These are phyloP conservation scores for Rhyzopertha dominica DNA, from an alignment of 1,140 invertebrate species.

Conservation along the genomic window DNA sequence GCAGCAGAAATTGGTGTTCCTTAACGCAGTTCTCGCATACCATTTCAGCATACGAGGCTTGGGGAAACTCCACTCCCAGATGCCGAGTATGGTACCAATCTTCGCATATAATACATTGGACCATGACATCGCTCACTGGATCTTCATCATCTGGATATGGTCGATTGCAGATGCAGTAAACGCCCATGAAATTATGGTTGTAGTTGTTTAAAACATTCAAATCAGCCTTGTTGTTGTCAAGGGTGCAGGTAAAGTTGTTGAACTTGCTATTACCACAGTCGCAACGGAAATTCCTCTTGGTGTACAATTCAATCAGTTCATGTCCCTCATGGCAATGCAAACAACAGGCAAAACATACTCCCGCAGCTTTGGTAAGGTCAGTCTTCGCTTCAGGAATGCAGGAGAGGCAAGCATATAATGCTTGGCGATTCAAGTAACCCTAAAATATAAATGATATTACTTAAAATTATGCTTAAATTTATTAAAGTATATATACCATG, in stretches of 20 bases:
- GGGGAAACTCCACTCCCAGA: slow-evolving; percentile 57
- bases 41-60: slow-evolving; percentile 63
- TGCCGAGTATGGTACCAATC: slow-evolving; percentile 95
- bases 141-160: slow-evolving; percentile 92
- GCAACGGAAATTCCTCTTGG: slow-evolving; percentile 93
- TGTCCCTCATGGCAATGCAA: slow-evolving; percentile 95
- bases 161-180: slow-evolving; percentile 89
- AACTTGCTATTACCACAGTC: slow-evolving; percentile 95
- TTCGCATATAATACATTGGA: slow-evolving; percentile 95
- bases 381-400: slow-evolving; percentile 63
- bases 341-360: slow-evolving; percentile 91
- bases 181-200: slow-evolving; percentile 91
- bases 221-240: slow-evolving; percentile 64
- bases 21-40: slow-evolving; percentile 70
- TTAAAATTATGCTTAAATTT: too few relatives aligned
- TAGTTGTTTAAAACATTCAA: slow-evolving; percentile 77
- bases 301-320: slow-evolving; percentile 94
- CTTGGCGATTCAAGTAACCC: slow-evolving; percentile 92
- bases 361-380: slow-evolving; percentile 60
- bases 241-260: slow-evolving; percentile 58
- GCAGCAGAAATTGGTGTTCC: slow-evolving; percentile 67
- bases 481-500: too few relatives aligned
- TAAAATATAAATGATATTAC: too few relatives aligned
- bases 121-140: slow-evolving; percentile 82
- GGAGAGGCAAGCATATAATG: slow-evolving; percentile 91